Conservation (phyloP, 2,797 vertebrate genomes). For the Zalophus californianus region DNA sequence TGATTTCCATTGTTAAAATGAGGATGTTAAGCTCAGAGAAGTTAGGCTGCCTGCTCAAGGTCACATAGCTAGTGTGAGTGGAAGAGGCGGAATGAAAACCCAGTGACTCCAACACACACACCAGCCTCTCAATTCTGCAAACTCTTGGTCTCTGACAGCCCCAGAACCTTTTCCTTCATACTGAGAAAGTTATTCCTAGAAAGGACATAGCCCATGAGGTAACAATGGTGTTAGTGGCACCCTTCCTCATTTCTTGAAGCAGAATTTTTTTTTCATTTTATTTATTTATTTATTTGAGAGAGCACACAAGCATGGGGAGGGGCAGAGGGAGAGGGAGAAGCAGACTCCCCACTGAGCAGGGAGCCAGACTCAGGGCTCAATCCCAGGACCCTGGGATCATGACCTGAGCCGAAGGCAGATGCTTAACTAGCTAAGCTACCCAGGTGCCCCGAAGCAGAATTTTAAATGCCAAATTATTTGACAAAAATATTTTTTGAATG, state of each 20-base stretch:
- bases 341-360: too few relatives aligned
- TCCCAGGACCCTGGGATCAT: too few relatives aligned
- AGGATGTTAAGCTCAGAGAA: background rate
- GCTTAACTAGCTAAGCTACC: too few relatives aligned
- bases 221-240: background rate
- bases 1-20: background rate
- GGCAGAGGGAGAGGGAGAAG: too few relatives aligned
- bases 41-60: background rate
- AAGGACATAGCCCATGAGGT: background rate
- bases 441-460: background rate
- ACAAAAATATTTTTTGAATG: slow-evolving; percentile 2
- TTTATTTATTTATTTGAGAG: too few relatives aligned
- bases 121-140: background rate
- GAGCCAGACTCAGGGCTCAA: too few relatives aligned
- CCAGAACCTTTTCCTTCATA: background rate
- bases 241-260: background rate
- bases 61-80: background rate
- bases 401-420: too few relatives aligned
- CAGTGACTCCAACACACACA: background rate
- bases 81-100: background rate
- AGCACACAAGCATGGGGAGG: too few relatives aligned
- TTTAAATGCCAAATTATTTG: slow-evolving; percentile 28
- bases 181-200: background rate
- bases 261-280: background rate
- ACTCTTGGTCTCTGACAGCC: background rate